Base-by-base conservation (phyloP, 2,797 vertebrate genomes). In the Garrulus glandarius region DNA sequence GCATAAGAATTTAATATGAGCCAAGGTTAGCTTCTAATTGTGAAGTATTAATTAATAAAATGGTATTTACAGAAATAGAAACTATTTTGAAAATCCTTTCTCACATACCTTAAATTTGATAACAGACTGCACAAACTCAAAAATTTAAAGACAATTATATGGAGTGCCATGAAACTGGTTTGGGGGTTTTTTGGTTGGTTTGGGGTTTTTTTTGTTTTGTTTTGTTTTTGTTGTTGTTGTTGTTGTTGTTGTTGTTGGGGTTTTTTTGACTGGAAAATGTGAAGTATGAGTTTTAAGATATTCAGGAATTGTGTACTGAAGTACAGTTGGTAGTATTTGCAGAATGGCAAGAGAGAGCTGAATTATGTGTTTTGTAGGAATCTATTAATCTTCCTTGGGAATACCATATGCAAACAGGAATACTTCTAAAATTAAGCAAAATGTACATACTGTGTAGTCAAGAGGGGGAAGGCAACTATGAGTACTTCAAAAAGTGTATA, bases 341-440 rank as follows among this genome's bases (percentile, higher is more conserved):
- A 89, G 55, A 93, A 72, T 36, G 37, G 81, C 70, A 82, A 72
- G 53, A 93, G 82, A 81, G 57, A 82, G 63, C 56, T 87, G 63
- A 94, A 92, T 90, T 92, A 76, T 57, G 70, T 95, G 55, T 92
- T 89, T 92, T 68, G n/a, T 71, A 70, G 64, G 85, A 92, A 93
- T 71, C 83, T 81, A 34, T 95, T 92, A 46, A 86, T 84, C 80
- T 91, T 92, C 84, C 74, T 76, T 41, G 70, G 68, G 92, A 95
- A 92, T 93, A 90, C 70, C 60, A 27, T 70, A 61, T 46, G 67
- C 90, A 92, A 93, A 82, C 70, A 94, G 55, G 49, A 94, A 68
- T 68, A 61, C 56, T 78, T 86, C 23, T 70, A 44, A 93, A 95
- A 81, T 84, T 44, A 86, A 87, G 82, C 39, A 76, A 72, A 92